A percentile compares a stretch with the other conserved stretches of the same genome.
Conservation (phyloP, 2,888 invertebrate genomes). For the Sepioteuthis lessoniana region DNA sequence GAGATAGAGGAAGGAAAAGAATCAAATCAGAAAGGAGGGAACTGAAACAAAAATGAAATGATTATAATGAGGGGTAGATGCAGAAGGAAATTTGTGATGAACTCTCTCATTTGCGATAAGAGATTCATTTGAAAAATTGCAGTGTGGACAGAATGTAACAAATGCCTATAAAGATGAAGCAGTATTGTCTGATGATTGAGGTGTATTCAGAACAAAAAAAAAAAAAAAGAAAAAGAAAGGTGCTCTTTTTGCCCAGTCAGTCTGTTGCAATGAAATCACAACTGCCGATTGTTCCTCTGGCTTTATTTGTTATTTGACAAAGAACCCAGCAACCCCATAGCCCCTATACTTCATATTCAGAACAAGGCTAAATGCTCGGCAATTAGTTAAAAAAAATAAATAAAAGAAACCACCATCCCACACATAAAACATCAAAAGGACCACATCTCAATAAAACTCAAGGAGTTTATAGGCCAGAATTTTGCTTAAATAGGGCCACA, state of each 20-base stretch:
- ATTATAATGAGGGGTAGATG: not conserved
- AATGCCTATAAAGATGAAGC: not conserved
- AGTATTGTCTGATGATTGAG: not conserved
- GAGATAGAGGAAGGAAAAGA: not conserved
- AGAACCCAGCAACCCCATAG: not conserved
- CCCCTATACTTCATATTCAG: not conserved
- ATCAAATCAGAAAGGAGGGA: not conserved
- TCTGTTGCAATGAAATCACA: not conserved
- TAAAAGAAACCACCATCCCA: too few species aligned
- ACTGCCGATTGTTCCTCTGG: not conserved
- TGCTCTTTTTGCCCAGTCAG: not conserved
- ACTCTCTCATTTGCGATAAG: not conserved
- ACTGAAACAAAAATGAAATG: not conserved
- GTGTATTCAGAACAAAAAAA: not conserved
- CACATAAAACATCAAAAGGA: not conserved
- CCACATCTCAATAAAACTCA: not conserved
- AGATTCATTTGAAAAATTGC: constrained; percentile 10
- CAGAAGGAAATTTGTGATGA: not conserved
- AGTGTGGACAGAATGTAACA: not conserved
- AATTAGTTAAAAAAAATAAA: not conserved
- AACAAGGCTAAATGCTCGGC: not conserved
- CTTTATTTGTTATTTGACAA: not conserved
- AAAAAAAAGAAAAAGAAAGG: too few species aligned
- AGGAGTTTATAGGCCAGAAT: not conserved
- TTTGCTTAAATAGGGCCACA: not conserved